Conservation (phyloP, 2,888 invertebrate genomes). For the Xylota sylvarum region DNA sequence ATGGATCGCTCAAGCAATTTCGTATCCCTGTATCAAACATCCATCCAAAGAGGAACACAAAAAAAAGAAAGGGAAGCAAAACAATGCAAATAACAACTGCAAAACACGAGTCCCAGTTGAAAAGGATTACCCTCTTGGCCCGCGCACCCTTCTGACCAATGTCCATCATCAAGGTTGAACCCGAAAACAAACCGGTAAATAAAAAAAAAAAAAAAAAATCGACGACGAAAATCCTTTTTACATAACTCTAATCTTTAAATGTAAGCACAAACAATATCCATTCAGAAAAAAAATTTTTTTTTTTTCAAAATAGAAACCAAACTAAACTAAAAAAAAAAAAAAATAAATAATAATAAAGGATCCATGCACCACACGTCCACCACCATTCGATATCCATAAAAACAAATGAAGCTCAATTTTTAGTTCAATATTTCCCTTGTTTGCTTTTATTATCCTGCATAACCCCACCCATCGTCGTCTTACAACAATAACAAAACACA, state of each 20-base stretch:
- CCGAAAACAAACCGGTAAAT: slow-evolving; percentile 5
- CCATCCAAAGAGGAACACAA: slow-evolving; percentile 23
- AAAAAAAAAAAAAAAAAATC: neutral
- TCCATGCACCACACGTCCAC: slow-evolving; percentile 51
- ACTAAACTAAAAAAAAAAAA: slow-evolving; percentile 28
- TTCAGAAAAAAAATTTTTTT: neutral
- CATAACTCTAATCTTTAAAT: slow-evolving; percentile 65
- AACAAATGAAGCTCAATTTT: slow-evolving; percentile 77
- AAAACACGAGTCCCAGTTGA: slow-evolving; percentile 23
- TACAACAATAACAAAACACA: slow-evolving; percentile 58
- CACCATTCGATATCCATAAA: slow-evolving; percentile 70
- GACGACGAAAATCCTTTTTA: slow-evolving; percentile 38
- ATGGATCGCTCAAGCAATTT: slow-evolving; percentile 64
- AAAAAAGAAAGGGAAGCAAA: slow-evolving; percentile 30
- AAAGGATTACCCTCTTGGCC: slow-evolving; percentile 37
- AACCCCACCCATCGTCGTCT: slow-evolving; percentile 11
- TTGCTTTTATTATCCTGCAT: slow-evolving; percentile 73
- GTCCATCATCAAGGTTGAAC: slow-evolving; percentile 29
- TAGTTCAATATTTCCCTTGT: slow-evolving; percentile 76
- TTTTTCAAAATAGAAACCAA: neutral
- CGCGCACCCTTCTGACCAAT: slow-evolving; percentile 44
- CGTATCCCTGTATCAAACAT: slow-evolving; percentile 6
- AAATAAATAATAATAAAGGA: slow-evolving; percentile 8
- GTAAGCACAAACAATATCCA: slow-evolving; percentile 63
- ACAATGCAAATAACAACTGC: slow-evolving; percentile 21